Percentiles rank a stretch among this genome's conserved stretches.
These are phyloP conservation scores for Typhlomys cinereus DNA, from an alignment of 2,113 vertebrate genomes.

Conservation along the genomic window DNA sequence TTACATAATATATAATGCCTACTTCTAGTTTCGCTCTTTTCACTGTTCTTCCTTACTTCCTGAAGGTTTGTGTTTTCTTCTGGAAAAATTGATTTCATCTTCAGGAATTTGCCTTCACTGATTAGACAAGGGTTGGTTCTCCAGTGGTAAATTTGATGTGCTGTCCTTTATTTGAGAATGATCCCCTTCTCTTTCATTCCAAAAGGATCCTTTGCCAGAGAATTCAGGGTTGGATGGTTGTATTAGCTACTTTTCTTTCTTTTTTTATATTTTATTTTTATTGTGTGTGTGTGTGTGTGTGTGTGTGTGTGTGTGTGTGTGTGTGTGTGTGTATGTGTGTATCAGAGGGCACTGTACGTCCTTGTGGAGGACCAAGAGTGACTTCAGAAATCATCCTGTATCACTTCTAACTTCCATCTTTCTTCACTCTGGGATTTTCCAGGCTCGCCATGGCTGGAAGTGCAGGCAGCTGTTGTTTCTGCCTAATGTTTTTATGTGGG, in stretches of 20 bases:
- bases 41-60: neutral
- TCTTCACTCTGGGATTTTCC: no score
- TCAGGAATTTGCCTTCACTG: neutral
- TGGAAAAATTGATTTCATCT: neutral
- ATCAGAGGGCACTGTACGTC: no score
- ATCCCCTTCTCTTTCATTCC: slow-evolving; percentile 3
- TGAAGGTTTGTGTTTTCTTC: neutral
- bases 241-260: neutral
- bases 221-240: neutral
- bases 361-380: no score
- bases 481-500: no score
- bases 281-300: neutral
- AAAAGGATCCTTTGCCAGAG: neutral
- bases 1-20: neutral
- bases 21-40: neutral
- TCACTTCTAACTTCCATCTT: no score
- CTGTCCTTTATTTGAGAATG: neutral
- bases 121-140: neutral
- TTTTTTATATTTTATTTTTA: no score
- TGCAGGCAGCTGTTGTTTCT: no score
- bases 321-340: no score
- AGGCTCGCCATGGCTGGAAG: no score
- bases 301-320: no score
- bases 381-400: no score
- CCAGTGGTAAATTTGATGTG: neutral